Conservation (phyloP, 2,888 invertebrate genomes). For the Podotricha telesiphe region DNA sequence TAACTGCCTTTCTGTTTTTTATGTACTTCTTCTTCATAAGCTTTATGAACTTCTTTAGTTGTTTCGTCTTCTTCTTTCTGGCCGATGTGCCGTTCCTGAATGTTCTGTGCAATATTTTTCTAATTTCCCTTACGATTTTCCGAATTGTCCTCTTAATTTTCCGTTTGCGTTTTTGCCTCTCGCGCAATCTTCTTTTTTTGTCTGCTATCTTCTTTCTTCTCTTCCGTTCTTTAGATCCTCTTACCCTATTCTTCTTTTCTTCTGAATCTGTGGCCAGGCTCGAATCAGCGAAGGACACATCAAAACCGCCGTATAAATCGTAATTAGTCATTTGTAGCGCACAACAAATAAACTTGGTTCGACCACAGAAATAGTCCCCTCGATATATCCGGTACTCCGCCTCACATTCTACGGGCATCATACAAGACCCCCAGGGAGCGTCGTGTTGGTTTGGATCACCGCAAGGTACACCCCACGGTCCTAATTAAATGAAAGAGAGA, state of each 20-base stretch:
- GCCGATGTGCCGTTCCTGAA: conserved; percentile 62
- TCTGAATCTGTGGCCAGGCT: conserved; percentile 60
- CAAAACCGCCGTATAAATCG: conserved; percentile 70
- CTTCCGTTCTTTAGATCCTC: conserved; percentile 50
- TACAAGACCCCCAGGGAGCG: conserved; percentile 73
- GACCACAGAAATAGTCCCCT: conserved; percentile 71
- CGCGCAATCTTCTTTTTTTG: conserved; percentile 50
- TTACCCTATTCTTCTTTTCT: conserved; percentile 51
- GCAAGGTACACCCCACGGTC: conserved; percentile 74
- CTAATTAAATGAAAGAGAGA: conserved; percentile 45
- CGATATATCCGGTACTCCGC: conserved; percentile 69
- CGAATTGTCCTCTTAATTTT: conserved; percentile 62
- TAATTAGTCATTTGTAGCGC: conserved; percentile 62
- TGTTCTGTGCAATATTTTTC: conserved; percentile 58
- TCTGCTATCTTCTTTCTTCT: conserved; percentile 45
- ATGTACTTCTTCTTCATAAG: conserved; percentile 64
- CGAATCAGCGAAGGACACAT: conserved; percentile 64
- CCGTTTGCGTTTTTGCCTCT: conserved; percentile 57
- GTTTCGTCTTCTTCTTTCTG: conserved; percentile 64
- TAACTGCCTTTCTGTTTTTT: conserved; percentile 62
- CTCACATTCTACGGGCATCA: conserved; percentile 66
- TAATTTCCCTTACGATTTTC: conserved; percentile 62
- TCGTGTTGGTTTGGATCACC: conserved; percentile 75
- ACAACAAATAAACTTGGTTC: conserved; percentile 68
- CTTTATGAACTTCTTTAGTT: conserved; percentile 67